phyloP scores from a whole-genome alignment of 2,888 invertebrate species.

The Synergus umbraculus region DNA sequence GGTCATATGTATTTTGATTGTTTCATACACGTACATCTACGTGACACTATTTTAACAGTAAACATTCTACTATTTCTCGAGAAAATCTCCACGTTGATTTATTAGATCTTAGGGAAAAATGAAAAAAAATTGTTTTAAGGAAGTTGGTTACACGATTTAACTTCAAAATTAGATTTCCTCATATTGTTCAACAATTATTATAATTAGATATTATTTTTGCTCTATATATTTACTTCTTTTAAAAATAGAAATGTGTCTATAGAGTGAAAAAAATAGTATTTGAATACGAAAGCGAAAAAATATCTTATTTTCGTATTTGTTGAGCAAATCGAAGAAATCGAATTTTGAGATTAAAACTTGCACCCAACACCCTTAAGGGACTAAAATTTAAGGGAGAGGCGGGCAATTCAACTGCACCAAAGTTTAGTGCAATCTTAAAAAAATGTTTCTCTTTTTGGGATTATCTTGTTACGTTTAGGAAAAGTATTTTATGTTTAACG shows the following conservation, averaged over 20 bases:
- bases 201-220: too few relatives aligned
- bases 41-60: slow-evolving; percentile 1
- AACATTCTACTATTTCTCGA: slow-evolving; percentile 9
- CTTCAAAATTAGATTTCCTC: too few relatives aligned
- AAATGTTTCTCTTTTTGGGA: neutral
- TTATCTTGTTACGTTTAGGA: slow-evolving; percentile 15
- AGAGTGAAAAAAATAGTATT: too few relatives aligned
- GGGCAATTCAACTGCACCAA: slow-evolving; percentile 19
- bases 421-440: slow-evolving; percentile 11
- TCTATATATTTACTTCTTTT: neutral
- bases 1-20: slow-evolving; percentile 67
- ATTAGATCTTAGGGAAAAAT: slow-evolving; percentile 10
- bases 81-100: neutral
- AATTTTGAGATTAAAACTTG: too few relatives aligned
- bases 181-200: too few relatives aligned
- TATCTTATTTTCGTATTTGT: too few relatives aligned
- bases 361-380: too few relatives aligned
- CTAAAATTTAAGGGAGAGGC: slow-evolving; percentile 13
- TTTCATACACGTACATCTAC: slow-evolving; percentile 49
- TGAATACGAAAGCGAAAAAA: too few relatives aligned
- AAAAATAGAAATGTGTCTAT: neutral
- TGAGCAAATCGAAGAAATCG: too few relatives aligned
- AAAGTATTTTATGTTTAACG: neutral
- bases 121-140: slow-evolving; percentile 2
- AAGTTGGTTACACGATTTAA: too few relatives aligned